Conservation (phyloP, 2,797 vertebrate genomes). For the Aldrovandia affinis region DNA sequence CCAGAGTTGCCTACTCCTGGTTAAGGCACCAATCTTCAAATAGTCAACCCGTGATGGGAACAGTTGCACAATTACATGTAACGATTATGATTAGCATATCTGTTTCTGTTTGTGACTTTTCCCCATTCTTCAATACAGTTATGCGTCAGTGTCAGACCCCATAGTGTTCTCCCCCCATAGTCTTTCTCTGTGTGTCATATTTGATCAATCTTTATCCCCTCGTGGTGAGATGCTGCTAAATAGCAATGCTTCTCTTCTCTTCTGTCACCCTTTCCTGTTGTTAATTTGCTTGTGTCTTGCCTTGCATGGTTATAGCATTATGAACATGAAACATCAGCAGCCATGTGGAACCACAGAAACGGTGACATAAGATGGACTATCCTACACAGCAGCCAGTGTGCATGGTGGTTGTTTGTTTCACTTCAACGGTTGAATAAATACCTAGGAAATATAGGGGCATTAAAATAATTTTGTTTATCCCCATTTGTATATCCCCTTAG, state of each 20-base stretch:
- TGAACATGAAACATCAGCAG: constrained; percentile 12
- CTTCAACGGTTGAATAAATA: constrained; percentile 37
- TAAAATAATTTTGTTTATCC: constrained; percentile 47
- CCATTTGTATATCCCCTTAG: constrained; percentile 38
- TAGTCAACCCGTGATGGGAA: background rate
- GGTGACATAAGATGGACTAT: background rate
- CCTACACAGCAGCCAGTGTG: background rate
- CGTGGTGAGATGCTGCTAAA: background rate
- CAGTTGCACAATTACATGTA: background rate
- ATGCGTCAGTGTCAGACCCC: background rate
- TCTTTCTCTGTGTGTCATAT: background rate
- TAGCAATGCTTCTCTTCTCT: background rate
- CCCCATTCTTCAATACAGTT: background rate
- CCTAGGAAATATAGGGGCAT: constrained; percentile 39
- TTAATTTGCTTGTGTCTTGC: no score
- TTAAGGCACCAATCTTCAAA: background rate
- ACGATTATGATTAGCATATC: background rate
- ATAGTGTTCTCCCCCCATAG: background rate
- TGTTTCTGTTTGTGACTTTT: background rate
- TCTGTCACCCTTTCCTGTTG: background rate
- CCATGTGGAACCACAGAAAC: background rate
- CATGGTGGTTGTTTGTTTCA: constrained; percentile 30
- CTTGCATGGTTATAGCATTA: background rate
- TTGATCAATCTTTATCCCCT: background rate
- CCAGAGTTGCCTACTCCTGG: background rate